These are phyloP conservation scores for Syngnathus scovelli DNA, from an alignment of 2,113 vertebrate species.

Conservation along the genomic window DNA sequence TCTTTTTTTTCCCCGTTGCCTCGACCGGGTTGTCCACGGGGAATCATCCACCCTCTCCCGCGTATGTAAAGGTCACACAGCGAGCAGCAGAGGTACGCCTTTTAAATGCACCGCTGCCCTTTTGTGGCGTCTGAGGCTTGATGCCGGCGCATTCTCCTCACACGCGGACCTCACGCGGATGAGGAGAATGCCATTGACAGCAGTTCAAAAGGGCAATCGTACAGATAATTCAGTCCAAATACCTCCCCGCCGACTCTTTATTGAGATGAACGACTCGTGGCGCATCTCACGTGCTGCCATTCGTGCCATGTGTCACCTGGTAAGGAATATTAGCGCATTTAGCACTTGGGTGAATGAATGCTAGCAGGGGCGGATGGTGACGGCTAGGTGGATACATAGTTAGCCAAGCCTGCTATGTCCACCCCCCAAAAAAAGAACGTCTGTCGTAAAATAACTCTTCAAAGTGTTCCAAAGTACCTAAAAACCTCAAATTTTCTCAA, in stretches of 20 bases:
- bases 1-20: constrained; percentile 48
- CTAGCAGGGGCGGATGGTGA: background rate
- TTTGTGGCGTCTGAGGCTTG: constrained; percentile 57
- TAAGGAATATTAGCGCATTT: background rate
- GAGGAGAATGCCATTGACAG: constrained; percentile 66
- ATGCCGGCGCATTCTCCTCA: constrained; percentile 65
- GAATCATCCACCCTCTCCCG: constrained; percentile 58
- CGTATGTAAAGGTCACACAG: constrained; percentile 64
- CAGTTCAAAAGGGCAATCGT: constrained; percentile 67
- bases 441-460: no score
- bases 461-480: no score
- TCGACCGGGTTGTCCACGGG: constrained; percentile 55
- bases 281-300: constrained; percentile 52
- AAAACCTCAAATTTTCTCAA: no score
- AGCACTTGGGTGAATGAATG: background rate
- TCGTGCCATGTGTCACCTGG: constrained; percentile 50
- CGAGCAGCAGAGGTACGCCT: constrained; percentile 58
- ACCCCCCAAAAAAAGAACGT: no score
- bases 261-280: constrained; percentile 56
- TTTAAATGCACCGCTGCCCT: constrained; percentile 65
- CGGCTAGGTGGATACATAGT: no score
- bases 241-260: constrained; percentile 39
- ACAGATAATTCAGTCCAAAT: constrained; percentile 68
- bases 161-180: constrained; percentile 52
- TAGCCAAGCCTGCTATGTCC: no score